Base-by-base conservation (phyloP, 2,888 invertebrate species). In the Globia sparganii region DNA sequence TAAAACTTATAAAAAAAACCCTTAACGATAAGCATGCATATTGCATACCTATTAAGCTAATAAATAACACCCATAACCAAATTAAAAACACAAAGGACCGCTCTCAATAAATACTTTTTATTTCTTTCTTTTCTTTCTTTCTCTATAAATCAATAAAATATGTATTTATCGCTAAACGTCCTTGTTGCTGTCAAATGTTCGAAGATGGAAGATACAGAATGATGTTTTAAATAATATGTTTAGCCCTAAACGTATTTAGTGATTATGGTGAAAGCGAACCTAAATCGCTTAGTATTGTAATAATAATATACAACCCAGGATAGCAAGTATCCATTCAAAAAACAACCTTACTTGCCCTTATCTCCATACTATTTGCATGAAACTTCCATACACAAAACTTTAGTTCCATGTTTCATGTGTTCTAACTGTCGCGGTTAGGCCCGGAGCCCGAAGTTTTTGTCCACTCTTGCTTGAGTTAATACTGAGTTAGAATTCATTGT, bases 401-500 rank as follows among this genome's bases (percentile, higher is more conserved):
- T 81, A 81, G 69, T 15, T 81, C 81, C 5, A 56, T 59, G 85
- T 53, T 46, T 37, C 85, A 72, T 72, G 68, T 67, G 80, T 81
- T n/a, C 53, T 68, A 85, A 74, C 82, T 65, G 70, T 71, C 76
- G 82, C 43, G 86, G 86, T 86, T 71, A 71, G 77, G 66, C 64
- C 61, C 65, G 49, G 43, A 86, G 77, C 49, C 59, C 76, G 62
- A 46, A 73, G 61, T 83, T 83, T 83, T 86, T 83, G 86, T 61
- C 40, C 75, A 79, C 64, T 46, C 77, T 59, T 71, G 67, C 81
- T 77, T 76, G 70, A 82, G 77, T 81, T 81, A 81, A 85, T 85
- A 53, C 82, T 59, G 69, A 81, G 86, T 82, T 86, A 68, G 83
- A 80, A 76, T 82, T 86, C 86, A 82, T 82, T 85, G 81, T 85